Conservation (phyloP, 2,113 vertebrate genomes). For the Albula glossodonta region DNA sequence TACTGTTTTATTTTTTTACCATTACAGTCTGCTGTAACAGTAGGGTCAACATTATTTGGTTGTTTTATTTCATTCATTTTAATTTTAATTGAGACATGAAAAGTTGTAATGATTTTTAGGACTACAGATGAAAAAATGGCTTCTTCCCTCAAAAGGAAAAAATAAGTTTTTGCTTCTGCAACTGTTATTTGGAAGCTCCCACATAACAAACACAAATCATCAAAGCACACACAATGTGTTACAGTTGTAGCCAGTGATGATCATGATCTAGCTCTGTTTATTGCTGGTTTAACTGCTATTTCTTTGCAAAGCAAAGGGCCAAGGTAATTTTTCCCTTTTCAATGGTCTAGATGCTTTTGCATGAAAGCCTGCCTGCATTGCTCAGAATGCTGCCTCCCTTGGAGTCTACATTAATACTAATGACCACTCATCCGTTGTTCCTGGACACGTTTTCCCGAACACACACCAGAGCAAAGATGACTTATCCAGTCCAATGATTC, state of each 20-base stretch:
- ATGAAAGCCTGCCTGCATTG: slow-evolving; percentile 4
- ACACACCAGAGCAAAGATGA: slow-evolving; percentile 6
- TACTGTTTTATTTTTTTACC: too few species aligned
- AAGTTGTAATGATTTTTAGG: too few species aligned
- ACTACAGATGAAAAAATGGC: too few species aligned
- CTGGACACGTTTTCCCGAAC: slow-evolving; percentile 1
- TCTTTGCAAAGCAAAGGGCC: slow-evolving; percentile 21
- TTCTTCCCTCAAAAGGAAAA: too few species aligned
- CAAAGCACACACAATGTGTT: neutral
- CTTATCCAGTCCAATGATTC: slow-evolving; percentile 11
- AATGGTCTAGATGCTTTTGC: neutral
- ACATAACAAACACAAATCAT: neutral
- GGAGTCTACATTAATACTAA: slow-evolving; percentile 14
- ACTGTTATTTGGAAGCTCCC: too few species aligned
- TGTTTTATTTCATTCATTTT: too few species aligned
- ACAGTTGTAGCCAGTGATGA: neutral
- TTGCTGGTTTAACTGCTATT: neutral
- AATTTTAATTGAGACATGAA: too few species aligned
- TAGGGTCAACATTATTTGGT: too few species aligned
- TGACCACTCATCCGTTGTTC: slow-evolving; percentile 2
- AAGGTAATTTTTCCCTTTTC: slow-evolving; percentile 17
- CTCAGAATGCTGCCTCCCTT: slow-evolving; percentile 14
- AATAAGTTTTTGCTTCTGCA: too few species aligned
- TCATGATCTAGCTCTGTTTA: neutral
- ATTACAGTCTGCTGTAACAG: too few species aligned